Evolutionary conservation across 1,140 invertebrate genomes (phyloP), one percentile per base, ranked within the genome.

Genomic region (Brachionus rubens): DNA sequence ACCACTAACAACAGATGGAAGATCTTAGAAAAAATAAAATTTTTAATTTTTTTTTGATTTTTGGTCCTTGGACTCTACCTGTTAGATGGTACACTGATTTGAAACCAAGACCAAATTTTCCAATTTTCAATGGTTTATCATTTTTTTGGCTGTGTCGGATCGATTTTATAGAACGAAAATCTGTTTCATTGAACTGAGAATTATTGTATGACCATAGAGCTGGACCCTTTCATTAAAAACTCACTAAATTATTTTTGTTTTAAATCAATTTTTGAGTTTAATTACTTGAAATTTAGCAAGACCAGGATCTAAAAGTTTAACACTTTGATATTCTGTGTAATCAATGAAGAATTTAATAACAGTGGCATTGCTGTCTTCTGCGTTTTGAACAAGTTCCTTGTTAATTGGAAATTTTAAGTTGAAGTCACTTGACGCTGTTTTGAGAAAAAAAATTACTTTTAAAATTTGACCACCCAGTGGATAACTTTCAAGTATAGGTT

Each of bases 381-480:
- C 81, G 79, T 93, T 83, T 62, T 83, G 82, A 0, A 83, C 30
- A 9, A 83, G 72, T 76, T 83, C 82, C 77, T 83, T 10, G 10
- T 28, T 7, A 6, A 14, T 4, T 28, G n/a, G n/a, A n/a, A n/a
- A n/a, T n/a, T n/a, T n/a, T n/a, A n/a, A 56, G 30, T n/a, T 33
- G 14, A 30, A 28, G 19, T n/a, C 0, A 24, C 33, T 43, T 19
- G 1, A 6, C 26, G 43, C 9, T 14, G 7, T n/a, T 14, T 5
- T 36, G 9, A 36, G 9, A 43, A 12, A 43, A 46, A 41, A 16
- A 1, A 7, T 3, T 59, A 65, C 59, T 26, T 65, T 65, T 1
- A 65, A 14, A 19, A 65, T 65, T 65, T 65, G 59, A 16, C 59
- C 59, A 65, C 59, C 59, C 24, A 65, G 59, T 1, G 59, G 59